These are phyloP conservation scores for human DNA, from an alignment of 2,113 vertebrate genomes.

Conservation along the genomic window DNA sequence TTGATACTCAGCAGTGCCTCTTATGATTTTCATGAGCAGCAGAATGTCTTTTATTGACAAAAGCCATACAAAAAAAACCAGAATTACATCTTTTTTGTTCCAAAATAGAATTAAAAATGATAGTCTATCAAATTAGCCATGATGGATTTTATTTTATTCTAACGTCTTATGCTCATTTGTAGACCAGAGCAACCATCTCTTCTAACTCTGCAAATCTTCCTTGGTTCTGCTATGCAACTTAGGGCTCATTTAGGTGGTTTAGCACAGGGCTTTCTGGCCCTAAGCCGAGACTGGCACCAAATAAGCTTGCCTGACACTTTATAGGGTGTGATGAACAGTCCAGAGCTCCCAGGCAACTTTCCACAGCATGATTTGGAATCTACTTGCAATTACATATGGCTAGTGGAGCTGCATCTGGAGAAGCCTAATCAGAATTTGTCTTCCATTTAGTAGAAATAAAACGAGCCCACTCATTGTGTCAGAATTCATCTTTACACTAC, in stretches of 20 bases:
- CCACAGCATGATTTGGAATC: background rate
- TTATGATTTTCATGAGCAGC: background rate
- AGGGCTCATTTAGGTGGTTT: background rate
- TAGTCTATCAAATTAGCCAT: background rate
- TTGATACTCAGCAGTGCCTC: background rate
- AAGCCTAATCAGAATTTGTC: background rate
- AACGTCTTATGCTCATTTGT: background rate
- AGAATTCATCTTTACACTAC: background rate
- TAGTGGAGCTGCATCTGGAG: background rate
- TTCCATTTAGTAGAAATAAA: slow-evolving; percentile 6
- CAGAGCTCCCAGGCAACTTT: background rate
- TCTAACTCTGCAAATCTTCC: background rate
- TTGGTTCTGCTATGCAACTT: background rate
- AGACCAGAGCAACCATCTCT: background rate
- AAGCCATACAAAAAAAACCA: background rate
- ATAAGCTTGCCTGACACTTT: background rate
- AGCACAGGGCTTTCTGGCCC: background rate
- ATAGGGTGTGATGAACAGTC: background rate
- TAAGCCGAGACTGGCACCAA: background rate
- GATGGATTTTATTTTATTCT: background rate
- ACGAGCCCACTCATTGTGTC: background rate
- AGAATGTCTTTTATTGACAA: background rate
- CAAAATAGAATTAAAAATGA: background rate
- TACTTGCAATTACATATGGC: background rate
- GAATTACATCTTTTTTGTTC: background rate